Conservation (phyloP, 2,797 vertebrate species). For the Rhinoraja longicauda region DNA sequence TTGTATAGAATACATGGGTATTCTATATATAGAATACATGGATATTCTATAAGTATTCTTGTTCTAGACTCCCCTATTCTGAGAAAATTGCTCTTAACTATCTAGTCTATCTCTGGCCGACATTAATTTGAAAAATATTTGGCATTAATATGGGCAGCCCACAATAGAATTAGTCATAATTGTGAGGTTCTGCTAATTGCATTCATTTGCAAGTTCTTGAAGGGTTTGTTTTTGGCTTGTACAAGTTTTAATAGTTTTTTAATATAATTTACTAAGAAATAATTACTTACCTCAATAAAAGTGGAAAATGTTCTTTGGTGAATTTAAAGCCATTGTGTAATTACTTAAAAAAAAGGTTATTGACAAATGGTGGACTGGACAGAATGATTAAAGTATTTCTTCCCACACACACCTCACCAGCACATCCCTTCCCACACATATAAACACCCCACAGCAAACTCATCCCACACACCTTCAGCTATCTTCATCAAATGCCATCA, state of each 20-base stretch:
- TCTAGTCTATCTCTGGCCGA: too few relatives aligned
- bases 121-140: too few relatives aligned
- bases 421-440: too few relatives aligned
- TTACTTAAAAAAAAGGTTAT: not conserved
- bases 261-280: slow-evolving; percentile 6
- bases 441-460: too few relatives aligned
- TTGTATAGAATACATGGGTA: too few relatives aligned
- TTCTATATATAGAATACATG: too few relatives aligned
- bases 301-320: not conserved
- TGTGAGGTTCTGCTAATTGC: not conserved
- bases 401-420: too few relatives aligned
- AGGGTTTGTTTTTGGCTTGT: not conserved
- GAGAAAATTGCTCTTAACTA: too few relatives aligned
- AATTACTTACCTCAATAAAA: not conserved
- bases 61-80: too few relatives aligned
- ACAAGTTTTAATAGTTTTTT: not conserved
- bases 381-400: not conserved
- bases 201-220: not conserved
- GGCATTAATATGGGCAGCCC: too few relatives aligned
- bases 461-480: too few relatives aligned
- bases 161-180: not conserved
- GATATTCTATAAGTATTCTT: too few relatives aligned
- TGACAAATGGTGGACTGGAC: not conserved
- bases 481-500: not conserved
- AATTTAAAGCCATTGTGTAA: not conserved